Conservation (phyloP, 35 echinoderm and acorn worm genomes). For the Heliocidaris tuberculata region DNA sequence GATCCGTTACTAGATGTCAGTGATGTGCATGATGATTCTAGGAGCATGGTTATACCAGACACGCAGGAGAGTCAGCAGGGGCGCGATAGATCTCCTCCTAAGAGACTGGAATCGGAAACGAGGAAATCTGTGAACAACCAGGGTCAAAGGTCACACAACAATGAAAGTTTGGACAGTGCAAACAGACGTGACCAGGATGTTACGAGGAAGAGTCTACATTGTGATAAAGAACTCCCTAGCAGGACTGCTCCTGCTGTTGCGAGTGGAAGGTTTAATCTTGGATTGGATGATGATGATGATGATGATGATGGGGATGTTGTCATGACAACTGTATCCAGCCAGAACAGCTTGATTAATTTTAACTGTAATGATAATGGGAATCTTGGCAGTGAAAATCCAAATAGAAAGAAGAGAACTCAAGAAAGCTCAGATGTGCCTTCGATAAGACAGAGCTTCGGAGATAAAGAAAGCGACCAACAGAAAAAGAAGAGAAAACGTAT, state of each 20-base stretch:
- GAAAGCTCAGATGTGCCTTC: neutral
- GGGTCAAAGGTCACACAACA: neutral
- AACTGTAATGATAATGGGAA: neutral
- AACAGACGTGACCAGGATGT: neutral
- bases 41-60: slow-evolving; percentile 38
- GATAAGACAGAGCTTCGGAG: neutral
- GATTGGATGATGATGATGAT: neutral
- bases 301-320: slow-evolving; percentile 69
- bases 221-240: neutral
- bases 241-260: neutral
- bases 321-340: slow-evolving; percentile 59
- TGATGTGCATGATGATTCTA: neutral
- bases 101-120: neutral
- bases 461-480: neutral
- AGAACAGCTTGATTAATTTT: neutral
- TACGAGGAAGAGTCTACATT: neutral
- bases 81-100: neutral
- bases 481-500: slow-evolving; percentile 6
- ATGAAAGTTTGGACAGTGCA: neutral
- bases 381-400: neutral
- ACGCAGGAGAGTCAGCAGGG: neutral
- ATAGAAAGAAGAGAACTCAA: neutral
- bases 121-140: neutral
- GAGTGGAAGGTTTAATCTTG: neutral
- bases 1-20: neutral